phyloP scores from a whole-genome alignment of 2,113 vertebrate species.

The Lipophrys pholis region DNA sequence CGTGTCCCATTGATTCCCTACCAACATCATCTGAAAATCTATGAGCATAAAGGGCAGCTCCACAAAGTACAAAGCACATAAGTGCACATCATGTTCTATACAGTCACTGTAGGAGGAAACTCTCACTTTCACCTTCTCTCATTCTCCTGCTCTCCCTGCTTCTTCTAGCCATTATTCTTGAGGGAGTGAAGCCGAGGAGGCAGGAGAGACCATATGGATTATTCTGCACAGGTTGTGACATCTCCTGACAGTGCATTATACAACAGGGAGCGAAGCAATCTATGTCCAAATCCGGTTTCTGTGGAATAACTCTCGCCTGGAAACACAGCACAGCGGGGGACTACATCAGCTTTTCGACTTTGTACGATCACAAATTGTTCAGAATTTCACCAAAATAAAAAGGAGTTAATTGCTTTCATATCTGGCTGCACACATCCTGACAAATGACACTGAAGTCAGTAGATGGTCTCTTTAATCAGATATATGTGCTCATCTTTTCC shows the following conservation, averaged over 20 bases:
- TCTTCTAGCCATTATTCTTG: conserved; percentile 42
- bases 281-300: conserved; percentile 49
- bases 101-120: conserved; percentile 50
- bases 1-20: conserved; percentile 88
- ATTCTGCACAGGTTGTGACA: conserved; percentile 69
- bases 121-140: conserved; percentile 56
- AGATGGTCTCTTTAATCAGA: conserved; percentile 25
- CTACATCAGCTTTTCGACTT: conserved; percentile 21
- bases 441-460: conserved; percentile 23
- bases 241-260: conserved; percentile 68
- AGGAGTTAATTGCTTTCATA: conserved; percentile 26
- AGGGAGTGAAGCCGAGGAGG: conserved; percentile 28
- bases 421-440: conserved; percentile 17
- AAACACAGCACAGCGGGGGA: background rate
- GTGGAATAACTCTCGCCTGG: conserved; percentile 42
- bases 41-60: conserved; percentile 88
- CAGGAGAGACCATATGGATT: conserved; percentile 62
- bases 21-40: conserved; percentile 91
- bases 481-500: conserved; percentile 18
- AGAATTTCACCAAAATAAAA: conserved; percentile 20
- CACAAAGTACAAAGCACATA: conserved; percentile 76
- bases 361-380: conserved; percentile 13
- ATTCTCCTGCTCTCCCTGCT: conserved; percentile 29
- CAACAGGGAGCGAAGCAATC: conserved; percentile 47
- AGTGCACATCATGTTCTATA: conserved; percentile 74